These are phyloP conservation scores for Nemoura dubitans DNA, from an alignment of 2,888 invertebrate genomes.

Conservation along the genomic window DNA sequence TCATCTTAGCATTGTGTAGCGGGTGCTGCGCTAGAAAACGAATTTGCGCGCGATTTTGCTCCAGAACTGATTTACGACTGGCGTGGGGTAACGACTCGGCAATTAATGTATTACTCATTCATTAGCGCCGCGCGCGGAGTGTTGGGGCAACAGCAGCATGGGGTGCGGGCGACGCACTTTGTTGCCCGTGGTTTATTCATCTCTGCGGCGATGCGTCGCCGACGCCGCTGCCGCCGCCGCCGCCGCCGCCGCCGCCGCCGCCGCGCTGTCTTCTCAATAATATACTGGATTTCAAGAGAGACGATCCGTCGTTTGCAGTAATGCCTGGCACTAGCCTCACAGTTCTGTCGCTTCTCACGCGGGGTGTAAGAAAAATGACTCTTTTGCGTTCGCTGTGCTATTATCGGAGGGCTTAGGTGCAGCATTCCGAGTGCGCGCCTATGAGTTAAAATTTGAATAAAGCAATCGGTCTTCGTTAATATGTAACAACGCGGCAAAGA, in stretches of 20 bases:
- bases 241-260: too few relatives aligned
- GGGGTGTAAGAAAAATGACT: neutral
- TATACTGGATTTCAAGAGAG: neutral
- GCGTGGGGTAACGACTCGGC: neutral
- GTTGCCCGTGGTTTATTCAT: neutral
- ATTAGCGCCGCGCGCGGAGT: neutral
- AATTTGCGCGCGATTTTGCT: neutral
- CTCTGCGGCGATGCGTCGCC: neutral
- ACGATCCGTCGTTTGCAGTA: neutral
- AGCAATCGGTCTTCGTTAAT: neutral
- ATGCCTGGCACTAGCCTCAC: too few relatives aligned
- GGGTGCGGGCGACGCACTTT: neutral
- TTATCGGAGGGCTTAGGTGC: neutral
- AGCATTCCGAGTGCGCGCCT: neutral
- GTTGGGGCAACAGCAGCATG: too few relatives aligned
- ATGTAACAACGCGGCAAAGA: neutral
- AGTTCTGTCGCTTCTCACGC: neutral
- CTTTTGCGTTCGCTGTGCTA: neutral
- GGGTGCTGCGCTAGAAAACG: neutral
- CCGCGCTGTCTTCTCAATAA: neutral
- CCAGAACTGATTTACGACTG: neutral
- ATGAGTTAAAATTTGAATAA: neutral
- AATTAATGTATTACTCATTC: constrained; percentile 1
- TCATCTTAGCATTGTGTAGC: neutral
- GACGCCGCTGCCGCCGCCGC: too few relatives aligned